Percentiles rank a stretch among this genome's conserved stretches.
Conservation (phyloP, 2,888 invertebrate genomes). For the Harmothoe impar region DNA sequence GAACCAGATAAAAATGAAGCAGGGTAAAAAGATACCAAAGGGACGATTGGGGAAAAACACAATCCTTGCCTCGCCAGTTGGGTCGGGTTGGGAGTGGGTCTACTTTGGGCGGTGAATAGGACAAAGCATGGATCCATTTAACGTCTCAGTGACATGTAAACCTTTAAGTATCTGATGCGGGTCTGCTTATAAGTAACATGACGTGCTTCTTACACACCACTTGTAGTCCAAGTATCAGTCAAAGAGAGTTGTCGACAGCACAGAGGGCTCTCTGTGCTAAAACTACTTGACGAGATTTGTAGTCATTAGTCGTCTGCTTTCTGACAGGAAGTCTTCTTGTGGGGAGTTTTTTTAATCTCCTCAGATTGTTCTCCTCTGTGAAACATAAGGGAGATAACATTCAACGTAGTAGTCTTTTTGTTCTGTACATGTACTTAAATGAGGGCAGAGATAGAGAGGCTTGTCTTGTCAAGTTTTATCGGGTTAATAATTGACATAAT, state of each 20-base stretch:
- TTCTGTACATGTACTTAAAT: not conserved
- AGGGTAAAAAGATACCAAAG: not conserved
- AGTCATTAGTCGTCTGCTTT: not conserved
- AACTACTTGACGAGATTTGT: not conserved
- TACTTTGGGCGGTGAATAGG: not conserved
- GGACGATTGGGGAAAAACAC: not conserved
- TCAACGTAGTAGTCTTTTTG: not conserved
- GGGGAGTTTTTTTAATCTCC: not conserved
- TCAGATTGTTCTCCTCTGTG: not conserved
- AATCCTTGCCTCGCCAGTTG: not conserved
- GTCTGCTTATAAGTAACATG: not conserved
- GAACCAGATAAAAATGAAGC: not conserved
- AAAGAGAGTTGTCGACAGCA: slow-evolving; percentile 11
- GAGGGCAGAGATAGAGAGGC: too few relatives aligned
- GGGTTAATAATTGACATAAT: not conserved
- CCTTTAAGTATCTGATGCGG: slow-evolving; percentile 3
- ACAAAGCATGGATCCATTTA: not conserved
- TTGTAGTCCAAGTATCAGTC: not conserved
- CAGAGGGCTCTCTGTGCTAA: not conserved
- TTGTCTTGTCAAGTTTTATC: not conserved
- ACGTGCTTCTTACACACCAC: not conserved
- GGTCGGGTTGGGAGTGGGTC: not conserved
- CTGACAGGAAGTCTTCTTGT: not conserved
- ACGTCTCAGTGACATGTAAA: not conserved
- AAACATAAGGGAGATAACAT: not conserved